A percentile compares a stretch with the other conserved stretches of the same genome.
Conservation (phyloP, 2,797 vertebrate genomes). For the Aythya fuligula region DNA sequence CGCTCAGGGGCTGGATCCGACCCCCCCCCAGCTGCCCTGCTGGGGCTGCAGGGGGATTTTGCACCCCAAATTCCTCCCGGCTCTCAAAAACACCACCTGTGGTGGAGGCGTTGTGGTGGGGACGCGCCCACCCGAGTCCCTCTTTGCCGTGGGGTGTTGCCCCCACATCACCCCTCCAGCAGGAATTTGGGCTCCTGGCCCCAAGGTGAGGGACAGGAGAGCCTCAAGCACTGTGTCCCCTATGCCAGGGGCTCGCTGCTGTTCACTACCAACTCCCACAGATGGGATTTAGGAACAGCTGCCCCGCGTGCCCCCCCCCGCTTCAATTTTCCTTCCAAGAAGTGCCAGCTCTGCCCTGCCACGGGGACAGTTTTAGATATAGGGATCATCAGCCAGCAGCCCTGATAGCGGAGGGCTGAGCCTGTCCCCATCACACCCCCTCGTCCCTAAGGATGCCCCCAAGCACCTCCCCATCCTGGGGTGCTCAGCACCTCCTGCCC, state of each 20-base stretch:
- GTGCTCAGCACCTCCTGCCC: neutral
- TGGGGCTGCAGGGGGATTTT: accelerated
- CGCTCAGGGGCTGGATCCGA: neutral
- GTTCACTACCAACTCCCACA: neutral
- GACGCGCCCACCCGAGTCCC: neutral
- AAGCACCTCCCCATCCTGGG: accelerated
- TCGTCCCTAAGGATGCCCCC: neutral
- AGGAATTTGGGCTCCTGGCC: neutral
- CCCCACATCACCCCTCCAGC: accelerated
- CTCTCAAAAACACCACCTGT: neutral
- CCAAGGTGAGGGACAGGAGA: neutral
- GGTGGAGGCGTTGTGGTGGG: neutral
- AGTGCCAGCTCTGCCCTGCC: too few species aligned
- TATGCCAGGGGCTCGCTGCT: accelerated
- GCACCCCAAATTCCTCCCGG: accelerated
- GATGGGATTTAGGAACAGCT: neutral
- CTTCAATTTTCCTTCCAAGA: too few species aligned
- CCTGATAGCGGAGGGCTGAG: too few species aligned
- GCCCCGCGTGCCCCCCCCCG: too few species aligned
- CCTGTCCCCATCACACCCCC: neutral
- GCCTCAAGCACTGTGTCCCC: too few species aligned
- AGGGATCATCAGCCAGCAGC: neutral
- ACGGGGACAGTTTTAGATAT: too few species aligned
- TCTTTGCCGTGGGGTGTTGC: neutral
- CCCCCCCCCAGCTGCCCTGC: neutral